Conservation (phyloP, 1,140 invertebrate species). For the Drosophila saltans region DNA sequence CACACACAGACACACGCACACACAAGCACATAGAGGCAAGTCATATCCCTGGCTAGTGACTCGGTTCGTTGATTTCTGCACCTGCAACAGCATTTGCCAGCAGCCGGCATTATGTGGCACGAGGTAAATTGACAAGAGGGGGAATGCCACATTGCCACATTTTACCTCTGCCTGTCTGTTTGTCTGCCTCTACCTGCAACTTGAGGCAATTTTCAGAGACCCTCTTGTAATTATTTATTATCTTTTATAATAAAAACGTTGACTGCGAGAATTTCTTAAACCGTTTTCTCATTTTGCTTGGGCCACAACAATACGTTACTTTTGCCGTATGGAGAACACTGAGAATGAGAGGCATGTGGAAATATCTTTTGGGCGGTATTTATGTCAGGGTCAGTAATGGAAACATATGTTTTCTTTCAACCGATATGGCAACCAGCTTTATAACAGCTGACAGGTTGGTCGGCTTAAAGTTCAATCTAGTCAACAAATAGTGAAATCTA, state of each 20-base stretch:
- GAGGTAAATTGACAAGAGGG: slow-evolving; percentile 33
- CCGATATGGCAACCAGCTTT: not conserved
- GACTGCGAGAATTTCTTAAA: slow-evolving; percentile 25
- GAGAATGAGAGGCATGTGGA: slow-evolving; percentile 41
- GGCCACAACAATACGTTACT: slow-evolving; percentile 62
- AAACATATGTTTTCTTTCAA: slow-evolving; percentile 33
- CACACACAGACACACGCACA: slow-evolving; percentile 6
- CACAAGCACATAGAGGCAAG: slow-evolving; percentile 14
- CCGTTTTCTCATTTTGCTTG: slow-evolving; percentile 12
- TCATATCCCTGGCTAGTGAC: slow-evolving; percentile 29
- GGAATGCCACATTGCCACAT: slow-evolving; percentile 10
- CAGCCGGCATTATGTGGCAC: slow-evolving; percentile 59
- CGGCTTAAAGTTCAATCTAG: too few species aligned
- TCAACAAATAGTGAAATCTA: too few species aligned
- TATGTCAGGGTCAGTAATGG: slow-evolving; percentile 60
- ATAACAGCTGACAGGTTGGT: slow-evolving; percentile 39
- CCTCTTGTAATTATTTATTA: slow-evolving; percentile 23
- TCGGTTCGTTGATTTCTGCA: slow-evolving; percentile 63
- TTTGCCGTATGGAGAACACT: slow-evolving; percentile 6
- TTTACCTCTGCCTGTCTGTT: not conserved
- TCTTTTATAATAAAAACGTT: slow-evolving; percentile 18
- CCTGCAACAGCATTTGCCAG: slow-evolving; percentile 50
- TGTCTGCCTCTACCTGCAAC: slow-evolving; percentile 17
- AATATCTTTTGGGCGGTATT: slow-evolving; percentile 36
- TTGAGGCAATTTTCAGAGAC: slow-evolving; percentile 26